phyloP scores from a whole-genome alignment of 2,113 vertebrate species.

The Clarias batrachus region DNA sequence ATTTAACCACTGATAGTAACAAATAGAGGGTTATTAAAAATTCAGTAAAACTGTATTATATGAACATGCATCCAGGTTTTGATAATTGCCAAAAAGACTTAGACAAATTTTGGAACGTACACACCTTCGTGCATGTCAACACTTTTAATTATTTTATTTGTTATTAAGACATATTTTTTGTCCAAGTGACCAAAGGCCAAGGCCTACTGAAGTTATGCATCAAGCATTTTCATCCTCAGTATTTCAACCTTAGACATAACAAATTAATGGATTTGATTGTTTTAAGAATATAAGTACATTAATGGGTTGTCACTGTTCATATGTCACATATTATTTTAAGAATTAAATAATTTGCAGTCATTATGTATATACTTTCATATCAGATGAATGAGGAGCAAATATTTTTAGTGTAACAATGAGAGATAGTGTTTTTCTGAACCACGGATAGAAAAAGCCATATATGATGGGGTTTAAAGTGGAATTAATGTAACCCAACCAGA shows the following conservation, averaged over 20 bases:
- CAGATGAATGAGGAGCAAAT: constrained; percentile 51
- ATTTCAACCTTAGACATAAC: neutral
- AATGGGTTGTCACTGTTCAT: neutral
- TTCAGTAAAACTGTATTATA: neutral
- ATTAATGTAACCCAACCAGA: constrained; percentile 60
- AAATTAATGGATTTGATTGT: neutral
- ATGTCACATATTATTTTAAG: neutral
- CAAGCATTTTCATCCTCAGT: neutral
- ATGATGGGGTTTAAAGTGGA: constrained; percentile 61
- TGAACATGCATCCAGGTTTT: neutral
- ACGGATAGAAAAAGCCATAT: constrained; percentile 60
- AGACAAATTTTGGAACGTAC: neutral
- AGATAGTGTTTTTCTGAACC: constrained; percentile 57
- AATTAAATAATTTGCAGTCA: neutral
- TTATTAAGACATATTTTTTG: neutral
- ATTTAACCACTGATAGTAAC: neutral
- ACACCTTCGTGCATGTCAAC: neutral
- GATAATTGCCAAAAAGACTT: neutral
- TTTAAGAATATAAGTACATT: constrained; percentile 39
- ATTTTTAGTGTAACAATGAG: constrained; percentile 56
- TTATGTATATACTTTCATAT: constrained; percentile 38
- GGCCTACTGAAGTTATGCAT: neutral
- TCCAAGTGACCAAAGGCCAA: neutral
- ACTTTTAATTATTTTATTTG: neutral
- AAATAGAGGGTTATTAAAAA: neutral